Evolutionary conservation across 2,113 vertebrate species (phyloP).

Genomic region (Marmota flaviventris): DNA sequence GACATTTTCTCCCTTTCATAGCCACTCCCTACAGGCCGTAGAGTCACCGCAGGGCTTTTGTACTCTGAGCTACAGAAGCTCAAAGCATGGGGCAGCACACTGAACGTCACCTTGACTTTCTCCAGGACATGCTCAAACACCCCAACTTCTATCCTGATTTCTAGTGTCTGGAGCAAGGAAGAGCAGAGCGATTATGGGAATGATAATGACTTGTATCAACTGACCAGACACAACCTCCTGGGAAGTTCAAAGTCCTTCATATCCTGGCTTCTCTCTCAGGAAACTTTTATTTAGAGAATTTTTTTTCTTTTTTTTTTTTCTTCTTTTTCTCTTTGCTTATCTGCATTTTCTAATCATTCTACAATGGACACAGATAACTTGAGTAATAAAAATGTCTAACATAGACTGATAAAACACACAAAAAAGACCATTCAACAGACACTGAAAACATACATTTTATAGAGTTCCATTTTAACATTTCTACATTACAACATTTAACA

Average conservation of each 20-base stretch:
- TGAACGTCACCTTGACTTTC: neutral
- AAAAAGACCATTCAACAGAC: conserved; percentile 48
- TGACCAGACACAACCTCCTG: neutral
- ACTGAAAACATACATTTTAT: neutral
- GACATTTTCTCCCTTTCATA: neutral
- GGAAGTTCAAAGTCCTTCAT: conserved; percentile 64
- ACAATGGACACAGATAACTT: conserved; percentile 36
- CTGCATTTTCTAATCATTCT: conserved; percentile 63
- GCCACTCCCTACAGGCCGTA: neutral
- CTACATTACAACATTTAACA: conserved; percentile 60
- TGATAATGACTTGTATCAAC: neutral
- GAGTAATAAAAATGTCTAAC: conserved; percentile 60
- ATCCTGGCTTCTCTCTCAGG: conserved; percentile 17
- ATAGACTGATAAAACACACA: conserved; percentile 43
- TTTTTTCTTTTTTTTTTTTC: neutral
- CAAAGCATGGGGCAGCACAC: neutral
- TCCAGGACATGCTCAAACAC: neutral
- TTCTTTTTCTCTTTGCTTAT: conserved; percentile 32
- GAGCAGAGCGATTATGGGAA: neutral
- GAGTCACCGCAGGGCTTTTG: neutral
- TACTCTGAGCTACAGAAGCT: neutral
- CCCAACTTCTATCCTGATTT: neutral
- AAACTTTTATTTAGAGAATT: conserved; percentile 44
- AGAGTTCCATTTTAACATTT: conserved; percentile 47
- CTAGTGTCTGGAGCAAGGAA: neutral